Conservation (phyloP, 2,888 invertebrate species). For the Sturmia bella region DNA sequence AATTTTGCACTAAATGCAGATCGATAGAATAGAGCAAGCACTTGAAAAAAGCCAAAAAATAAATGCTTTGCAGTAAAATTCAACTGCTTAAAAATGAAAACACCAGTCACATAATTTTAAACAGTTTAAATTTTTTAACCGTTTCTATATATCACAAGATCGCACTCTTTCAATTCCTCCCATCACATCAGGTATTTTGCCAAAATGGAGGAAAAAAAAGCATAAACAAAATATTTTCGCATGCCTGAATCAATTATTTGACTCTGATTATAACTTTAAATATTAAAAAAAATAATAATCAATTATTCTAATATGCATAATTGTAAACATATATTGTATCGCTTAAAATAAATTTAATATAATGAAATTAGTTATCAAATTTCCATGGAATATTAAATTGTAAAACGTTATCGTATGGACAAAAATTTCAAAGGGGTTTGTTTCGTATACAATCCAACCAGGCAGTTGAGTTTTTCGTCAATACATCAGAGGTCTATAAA, state of each 20-base stretch:
- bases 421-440: too few species aligned
- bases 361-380: conserved; percentile 2
- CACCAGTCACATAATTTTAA: too few species aligned
- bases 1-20: too few species aligned
- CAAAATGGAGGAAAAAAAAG: background rate
- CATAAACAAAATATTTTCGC: conserved; percentile 32
- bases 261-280: conserved; percentile 26
- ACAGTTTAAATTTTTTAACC: background rate
- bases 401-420: too few species aligned
- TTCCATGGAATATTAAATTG: background rate
- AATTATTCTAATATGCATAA: conserved; percentile 7
- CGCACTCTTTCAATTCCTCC: background rate
- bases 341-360: background rate
- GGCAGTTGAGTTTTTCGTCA: too few species aligned
- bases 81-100: too few species aligned
- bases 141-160: background rate
- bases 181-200: conserved; percentile 3
- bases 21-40: too few species aligned
- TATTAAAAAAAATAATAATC: conserved; percentile 16
- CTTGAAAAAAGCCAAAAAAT: too few species aligned
- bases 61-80: too few species aligned
- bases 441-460: too few species aligned
- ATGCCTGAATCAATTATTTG: conserved; percentile 43
- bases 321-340: conserved; percentile 8
- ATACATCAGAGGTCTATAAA: too few species aligned